Evolutionary conservation across 2,113 vertebrate genomes (phyloP).

Genomic region (Lanius ludovicianus): DNA sequence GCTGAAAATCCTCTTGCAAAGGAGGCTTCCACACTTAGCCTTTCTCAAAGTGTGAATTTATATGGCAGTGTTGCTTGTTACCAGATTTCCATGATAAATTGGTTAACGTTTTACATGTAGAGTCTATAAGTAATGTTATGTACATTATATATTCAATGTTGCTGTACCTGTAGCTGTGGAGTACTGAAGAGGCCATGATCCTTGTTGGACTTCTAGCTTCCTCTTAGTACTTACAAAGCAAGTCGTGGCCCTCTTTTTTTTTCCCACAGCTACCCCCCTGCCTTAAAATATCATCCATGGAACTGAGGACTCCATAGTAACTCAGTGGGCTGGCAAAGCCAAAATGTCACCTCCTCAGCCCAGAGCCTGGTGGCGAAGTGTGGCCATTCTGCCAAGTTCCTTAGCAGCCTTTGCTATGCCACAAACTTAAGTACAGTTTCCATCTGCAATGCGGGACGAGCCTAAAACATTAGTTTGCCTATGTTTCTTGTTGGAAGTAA

Average conservation of each 20-base stretch:
- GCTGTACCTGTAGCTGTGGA: constrained; percentile 54
- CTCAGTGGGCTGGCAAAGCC: not conserved
- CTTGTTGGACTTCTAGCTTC: constrained; percentile 20
- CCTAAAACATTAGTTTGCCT: not conserved
- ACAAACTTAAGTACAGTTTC: not conserved
- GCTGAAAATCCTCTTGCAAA: constrained; percentile 36
- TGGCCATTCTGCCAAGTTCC: not conserved
- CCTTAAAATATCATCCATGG: constrained; percentile 47
- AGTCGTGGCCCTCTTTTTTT: constrained; percentile 45
- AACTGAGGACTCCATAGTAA: constrained; percentile 16
- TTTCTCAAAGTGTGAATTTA: constrained; percentile 42
- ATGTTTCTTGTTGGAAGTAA: not conserved
- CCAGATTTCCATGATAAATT: constrained; percentile 32
- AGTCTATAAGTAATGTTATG: constrained; percentile 51
- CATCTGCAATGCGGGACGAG: not conserved
- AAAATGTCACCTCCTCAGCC: not conserved
- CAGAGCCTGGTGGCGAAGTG: not conserved
- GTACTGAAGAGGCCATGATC: constrained; percentile 37
- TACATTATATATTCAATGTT: constrained; percentile 41
- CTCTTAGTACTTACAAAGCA: constrained; percentile 12
- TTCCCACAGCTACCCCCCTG: constrained; percentile 47
- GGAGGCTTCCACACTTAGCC: constrained; percentile 16
- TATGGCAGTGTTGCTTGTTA: constrained; percentile 48
- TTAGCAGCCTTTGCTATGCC: not conserved
- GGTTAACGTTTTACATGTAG: constrained; percentile 53